These are phyloP conservation scores for Rhynchopsitta pachyrhyncha DNA, from an alignment of 2,113 vertebrate genomes.

Conservation along the genomic window DNA sequence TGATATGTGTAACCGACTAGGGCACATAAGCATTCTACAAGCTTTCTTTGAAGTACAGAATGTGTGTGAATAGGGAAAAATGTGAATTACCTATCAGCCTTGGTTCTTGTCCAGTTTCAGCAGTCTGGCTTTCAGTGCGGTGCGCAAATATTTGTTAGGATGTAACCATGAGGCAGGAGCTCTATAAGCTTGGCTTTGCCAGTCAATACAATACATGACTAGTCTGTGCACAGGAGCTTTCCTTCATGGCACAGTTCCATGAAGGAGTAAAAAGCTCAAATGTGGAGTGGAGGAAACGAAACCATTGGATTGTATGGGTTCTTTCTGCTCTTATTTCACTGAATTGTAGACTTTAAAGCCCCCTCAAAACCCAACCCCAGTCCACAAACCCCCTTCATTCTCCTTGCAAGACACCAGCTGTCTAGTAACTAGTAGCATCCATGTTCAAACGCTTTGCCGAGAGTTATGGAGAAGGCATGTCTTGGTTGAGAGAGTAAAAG, in stretches of 20 bases:
- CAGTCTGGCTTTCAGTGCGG: not conserved
- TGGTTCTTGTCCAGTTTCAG: not conserved
- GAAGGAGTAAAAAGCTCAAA: not conserved
- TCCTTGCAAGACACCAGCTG: not conserved
- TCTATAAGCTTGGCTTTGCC: not conserved
- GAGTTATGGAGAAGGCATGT: not conserved
- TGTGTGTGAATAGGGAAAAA: not conserved
- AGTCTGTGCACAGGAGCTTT: not conserved
- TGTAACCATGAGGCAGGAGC: not conserved
- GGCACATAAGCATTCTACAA: not conserved
- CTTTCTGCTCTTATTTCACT: not conserved
- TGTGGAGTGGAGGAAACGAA: not conserved
- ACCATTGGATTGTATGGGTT: not conserved
- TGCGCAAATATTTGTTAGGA: not conserved
- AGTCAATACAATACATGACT: not conserved
- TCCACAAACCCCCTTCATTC: not conserved
- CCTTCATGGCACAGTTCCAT: not conserved
- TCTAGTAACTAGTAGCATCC: not conserved
- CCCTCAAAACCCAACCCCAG: not conserved
- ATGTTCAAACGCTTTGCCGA: not conserved
- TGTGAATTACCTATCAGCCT: not conserved
- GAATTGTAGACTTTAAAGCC: not conserved
- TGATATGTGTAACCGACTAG: not conserved
- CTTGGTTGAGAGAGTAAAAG: not conserved
- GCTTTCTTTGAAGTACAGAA: not conserved